These are phyloP conservation scores for Heterohyrax brucei DNA, from an alignment of 2,797 vertebrate genomes.

Conservation along the genomic window DNA sequence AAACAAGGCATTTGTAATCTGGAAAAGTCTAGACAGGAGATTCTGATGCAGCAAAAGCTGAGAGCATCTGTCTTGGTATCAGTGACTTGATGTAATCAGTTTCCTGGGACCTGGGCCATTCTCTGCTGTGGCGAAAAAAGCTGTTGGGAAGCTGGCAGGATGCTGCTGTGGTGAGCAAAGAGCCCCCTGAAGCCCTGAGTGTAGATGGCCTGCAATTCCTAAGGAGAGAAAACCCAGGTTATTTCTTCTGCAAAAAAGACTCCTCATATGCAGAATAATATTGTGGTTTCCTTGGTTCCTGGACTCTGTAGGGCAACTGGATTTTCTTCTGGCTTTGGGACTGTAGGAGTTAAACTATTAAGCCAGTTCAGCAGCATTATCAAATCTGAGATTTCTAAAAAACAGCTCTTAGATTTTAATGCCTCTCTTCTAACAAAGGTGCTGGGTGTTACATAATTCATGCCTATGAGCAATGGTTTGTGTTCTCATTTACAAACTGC, in stretches of 20 bases:
- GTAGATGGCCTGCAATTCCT: background rate
- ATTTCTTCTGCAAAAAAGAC: background rate
- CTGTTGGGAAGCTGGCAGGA: background rate
- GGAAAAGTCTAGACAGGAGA: background rate
- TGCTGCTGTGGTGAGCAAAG: background rate
- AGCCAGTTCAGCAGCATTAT: conserved; percentile 34
- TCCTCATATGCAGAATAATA: background rate
- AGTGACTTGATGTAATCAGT: background rate
- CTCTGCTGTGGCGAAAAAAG: background rate
- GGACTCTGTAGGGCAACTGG: background rate
- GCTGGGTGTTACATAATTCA: conserved; percentile 66
- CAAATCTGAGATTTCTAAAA: conserved; percentile 62
- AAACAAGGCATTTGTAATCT: background rate
- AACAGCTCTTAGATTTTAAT: conserved; percentile 59
- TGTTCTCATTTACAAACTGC: conserved; percentile 68
- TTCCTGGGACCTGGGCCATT: background rate
- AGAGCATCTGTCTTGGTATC: background rate
- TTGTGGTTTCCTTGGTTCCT: background rate
- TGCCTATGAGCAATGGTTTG: conserved; percentile 63
- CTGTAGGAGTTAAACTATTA: conserved; percentile 42
- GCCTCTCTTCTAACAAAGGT: background rate
- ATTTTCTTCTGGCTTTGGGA: background rate
- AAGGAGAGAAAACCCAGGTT: background rate
- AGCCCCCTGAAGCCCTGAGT: accelerated
- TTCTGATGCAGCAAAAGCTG: background rate